These are phyloP conservation scores for Nephrocerus scutellatus DNA, from an alignment of 2,888 invertebrate species.

Conservation along the genomic window DNA sequence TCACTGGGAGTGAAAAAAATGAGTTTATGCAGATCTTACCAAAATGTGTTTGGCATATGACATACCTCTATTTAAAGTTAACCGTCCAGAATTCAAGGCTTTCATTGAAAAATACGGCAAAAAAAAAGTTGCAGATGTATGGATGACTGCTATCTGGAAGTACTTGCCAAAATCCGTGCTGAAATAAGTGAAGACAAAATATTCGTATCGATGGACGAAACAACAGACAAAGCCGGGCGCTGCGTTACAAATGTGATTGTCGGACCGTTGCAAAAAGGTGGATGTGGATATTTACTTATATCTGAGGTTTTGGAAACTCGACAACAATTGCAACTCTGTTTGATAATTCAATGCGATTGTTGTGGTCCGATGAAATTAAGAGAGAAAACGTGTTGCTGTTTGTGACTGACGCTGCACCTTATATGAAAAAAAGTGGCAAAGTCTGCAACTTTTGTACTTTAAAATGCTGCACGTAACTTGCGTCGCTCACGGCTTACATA, in stretches of 20 bases:
- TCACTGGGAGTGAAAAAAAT: too few relatives aligned
- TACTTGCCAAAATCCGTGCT: conserved; percentile 6
- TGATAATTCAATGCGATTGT: conserved; percentile 11
- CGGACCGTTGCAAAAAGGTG: conserved; percentile 12
- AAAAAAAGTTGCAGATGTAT: too few relatives aligned
- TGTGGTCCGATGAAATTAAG: conserved; percentile 11
- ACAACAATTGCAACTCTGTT: conserved; percentile 12
- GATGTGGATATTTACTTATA: conserved; percentile 11
- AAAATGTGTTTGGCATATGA: too few relatives aligned
- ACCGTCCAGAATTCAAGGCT: too few relatives aligned
- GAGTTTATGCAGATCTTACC: too few relatives aligned
- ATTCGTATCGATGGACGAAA: conserved; percentile 13
- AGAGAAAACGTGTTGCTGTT: conserved; percentile 11
- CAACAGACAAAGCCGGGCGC: conserved; percentile 11
- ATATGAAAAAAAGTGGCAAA: too few relatives aligned
- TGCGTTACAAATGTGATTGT: conserved; percentile 9
- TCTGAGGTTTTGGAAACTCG: conserved; percentile 12
- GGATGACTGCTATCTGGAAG: too few relatives aligned
- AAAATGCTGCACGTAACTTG: conserved; percentile 13
- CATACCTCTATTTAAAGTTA: too few relatives aligned
- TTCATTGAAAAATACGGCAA: too few relatives aligned
- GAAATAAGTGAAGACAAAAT: conserved; percentile 8
- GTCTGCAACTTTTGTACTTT: too few relatives aligned
- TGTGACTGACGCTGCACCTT: conserved; percentile 13
- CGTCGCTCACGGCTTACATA: conserved; percentile 12